Percentiles rank a stretch among this genome's conserved stretches.
These are phyloP conservation scores for Mionectes olivaceus DNA, from an alignment of 2,797 vertebrate species.

Conservation along the genomic window DNA sequence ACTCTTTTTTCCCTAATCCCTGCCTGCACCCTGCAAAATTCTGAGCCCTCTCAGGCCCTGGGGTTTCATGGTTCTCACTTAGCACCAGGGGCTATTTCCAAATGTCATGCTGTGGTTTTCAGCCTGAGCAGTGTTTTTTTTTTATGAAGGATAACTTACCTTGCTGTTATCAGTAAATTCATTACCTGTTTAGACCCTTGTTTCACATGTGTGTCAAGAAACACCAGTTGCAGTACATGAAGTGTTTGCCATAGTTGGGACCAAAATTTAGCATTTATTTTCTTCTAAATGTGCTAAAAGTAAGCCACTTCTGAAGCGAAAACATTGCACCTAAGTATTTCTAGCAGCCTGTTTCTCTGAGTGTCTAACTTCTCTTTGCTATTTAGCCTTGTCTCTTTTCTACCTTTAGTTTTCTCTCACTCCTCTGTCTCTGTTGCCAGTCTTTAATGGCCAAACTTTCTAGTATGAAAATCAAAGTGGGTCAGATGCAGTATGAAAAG, in stretches of 20 bases:
- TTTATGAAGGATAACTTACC: neutral
- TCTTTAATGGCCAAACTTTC: slow-evolving; percentile 98
- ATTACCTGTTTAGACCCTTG: neutral
- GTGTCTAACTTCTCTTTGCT: slow-evolving; percentile 47
- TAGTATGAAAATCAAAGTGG: slow-evolving; percentile 99
- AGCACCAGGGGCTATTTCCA: neutral
- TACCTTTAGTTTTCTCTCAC: slow-evolving; percentile 78
- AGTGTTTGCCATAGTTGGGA: neutral
- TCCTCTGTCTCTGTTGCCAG: slow-evolving; percentile 86
- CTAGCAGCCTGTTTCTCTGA: slow-evolving; percentile 26
- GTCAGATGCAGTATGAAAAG: slow-evolving; percentile 98
- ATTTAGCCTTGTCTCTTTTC: slow-evolving; percentile 72
- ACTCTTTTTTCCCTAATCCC: neutral
- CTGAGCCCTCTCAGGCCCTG: neutral
- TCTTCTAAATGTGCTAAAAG: neutral
- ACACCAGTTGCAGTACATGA: neutral
- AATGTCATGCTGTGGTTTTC: neutral
- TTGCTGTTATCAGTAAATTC: neutral
- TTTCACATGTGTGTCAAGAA: neutral
- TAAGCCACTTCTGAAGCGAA: neutral
- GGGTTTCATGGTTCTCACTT: neutral
- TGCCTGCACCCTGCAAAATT: neutral
- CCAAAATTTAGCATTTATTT: neutral
- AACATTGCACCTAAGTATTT: neutral
- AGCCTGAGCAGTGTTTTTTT: neutral